phyloP scores from a whole-genome alignment of 2,797 vertebrate species.

The Microctenopoma steveboyesi region DNA sequence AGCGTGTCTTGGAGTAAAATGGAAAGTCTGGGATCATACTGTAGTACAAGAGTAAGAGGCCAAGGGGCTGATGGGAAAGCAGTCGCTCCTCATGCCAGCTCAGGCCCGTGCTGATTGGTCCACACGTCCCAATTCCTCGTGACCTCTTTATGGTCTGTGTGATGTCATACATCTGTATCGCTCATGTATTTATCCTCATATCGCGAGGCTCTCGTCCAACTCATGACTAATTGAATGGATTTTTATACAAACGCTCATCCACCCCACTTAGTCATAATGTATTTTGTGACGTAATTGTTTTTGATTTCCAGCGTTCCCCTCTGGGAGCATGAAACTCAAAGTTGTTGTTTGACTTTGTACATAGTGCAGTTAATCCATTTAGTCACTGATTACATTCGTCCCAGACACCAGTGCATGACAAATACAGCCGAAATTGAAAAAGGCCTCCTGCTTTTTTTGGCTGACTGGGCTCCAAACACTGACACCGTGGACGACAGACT shows the following conservation, averaged over 20 bases:
- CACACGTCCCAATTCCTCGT: slow-evolving; percentile 4
- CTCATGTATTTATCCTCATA: slow-evolving; percentile 10
- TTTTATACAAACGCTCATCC: slow-evolving; percentile 31
- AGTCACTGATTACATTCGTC: slow-evolving; percentile 51
- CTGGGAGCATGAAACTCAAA: slow-evolving; percentile 28
- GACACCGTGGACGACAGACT: slow-evolving; percentile 30
- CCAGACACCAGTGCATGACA: slow-evolving; percentile 53
- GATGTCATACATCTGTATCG: slow-evolving; percentile 33
- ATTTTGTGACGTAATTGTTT: slow-evolving; percentile 47
- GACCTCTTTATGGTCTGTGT: slow-evolving; percentile 15
- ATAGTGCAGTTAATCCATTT: slow-evolving; percentile 40
- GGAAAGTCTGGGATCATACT: slow-evolving; percentile 30
- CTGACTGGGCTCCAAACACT: slow-evolving; percentile 30
- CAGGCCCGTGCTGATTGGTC: slow-evolving; percentile 17
- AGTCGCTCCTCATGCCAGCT: slow-evolving; percentile 18
- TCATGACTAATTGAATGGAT: slow-evolving; percentile 51
- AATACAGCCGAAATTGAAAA: slow-evolving; percentile 24
- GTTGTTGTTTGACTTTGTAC: slow-evolving; percentile 27
- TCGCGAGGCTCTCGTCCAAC: slow-evolving; percentile 39
- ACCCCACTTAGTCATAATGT: slow-evolving; percentile 1
- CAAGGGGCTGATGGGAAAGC: background rate
- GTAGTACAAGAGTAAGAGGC: slow-evolving; percentile 8
- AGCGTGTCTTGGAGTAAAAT: slow-evolving; percentile 16
- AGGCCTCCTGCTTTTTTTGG: background rate
- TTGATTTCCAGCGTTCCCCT: slow-evolving; percentile 39